Evolutionary conservation across 2,888 invertebrate genomes (phyloP).

Genomic region (Agrotis segetum): DNA sequence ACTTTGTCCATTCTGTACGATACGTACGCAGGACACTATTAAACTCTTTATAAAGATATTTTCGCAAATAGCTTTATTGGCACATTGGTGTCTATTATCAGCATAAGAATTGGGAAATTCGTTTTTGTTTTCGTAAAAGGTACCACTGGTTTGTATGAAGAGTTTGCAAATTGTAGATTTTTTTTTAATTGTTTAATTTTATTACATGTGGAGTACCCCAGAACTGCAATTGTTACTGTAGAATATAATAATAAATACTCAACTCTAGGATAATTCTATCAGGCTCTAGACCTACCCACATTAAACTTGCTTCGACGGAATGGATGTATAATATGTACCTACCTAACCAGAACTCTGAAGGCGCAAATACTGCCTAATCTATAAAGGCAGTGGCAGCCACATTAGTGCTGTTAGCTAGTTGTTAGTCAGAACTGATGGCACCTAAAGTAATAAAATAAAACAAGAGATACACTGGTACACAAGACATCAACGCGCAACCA

Average conservation of each 20-base stretch:
- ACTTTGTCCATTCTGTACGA: conserved; percentile 14
- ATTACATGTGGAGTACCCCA: not conserved
- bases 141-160: no score
- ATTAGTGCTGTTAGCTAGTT: not conserved
- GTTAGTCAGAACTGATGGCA: not conserved
- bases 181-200: no score
- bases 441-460: not conserved
- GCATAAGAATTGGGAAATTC: not conserved
- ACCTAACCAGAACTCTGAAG: not conserved
- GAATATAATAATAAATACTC: not conserved
- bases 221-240: not conserved
- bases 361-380: not conserved
- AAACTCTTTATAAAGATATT: no score
- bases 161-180: no score
- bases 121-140: not conserved
- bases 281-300: not conserved
- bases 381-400: not conserved
- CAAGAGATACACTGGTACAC: not conserved
- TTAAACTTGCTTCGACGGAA: not conserved
- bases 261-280: not conserved
- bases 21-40: not conserved
- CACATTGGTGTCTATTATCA: not conserved
- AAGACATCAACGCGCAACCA: not conserved
- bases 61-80: conserved; percentile 6
- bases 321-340: not conserved